Evolutionary conservation across 1,140 invertebrate genomes (phyloP).

Genomic region (Aleiodes sp.): DNA sequence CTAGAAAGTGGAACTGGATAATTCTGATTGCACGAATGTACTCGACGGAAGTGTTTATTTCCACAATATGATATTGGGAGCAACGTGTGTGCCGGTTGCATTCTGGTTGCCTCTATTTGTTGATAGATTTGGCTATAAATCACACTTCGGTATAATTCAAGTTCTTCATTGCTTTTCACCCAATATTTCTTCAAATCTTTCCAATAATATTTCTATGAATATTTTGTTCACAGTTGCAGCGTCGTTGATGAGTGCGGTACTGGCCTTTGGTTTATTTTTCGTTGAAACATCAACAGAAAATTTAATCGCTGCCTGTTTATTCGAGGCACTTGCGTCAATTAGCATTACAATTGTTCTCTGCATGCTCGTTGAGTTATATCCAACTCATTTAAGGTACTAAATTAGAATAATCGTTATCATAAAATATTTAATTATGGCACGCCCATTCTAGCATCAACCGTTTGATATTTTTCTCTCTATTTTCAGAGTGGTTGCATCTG

Average conservation of each 20-base stretch:
- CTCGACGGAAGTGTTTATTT: constrained; percentile 54
- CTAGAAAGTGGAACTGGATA: constrained; percentile 20
- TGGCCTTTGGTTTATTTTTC: constrained; percentile 61
- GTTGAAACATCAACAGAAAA: constrained; percentile 61
- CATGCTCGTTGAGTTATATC: constrained; percentile 59
- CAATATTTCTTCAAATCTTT: neutral
- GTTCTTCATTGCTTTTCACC: neutral
- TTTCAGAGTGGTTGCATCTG: constrained; percentile 57
- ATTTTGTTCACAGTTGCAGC: constrained; percentile 58
- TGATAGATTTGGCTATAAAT: constrained; percentile 55
- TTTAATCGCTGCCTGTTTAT: constrained; percentile 59
- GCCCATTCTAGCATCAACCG: neutral
- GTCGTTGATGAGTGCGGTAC: constrained; percentile 54
- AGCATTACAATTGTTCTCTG: constrained; percentile 56
- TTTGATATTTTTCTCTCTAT: constrained; percentile 15
- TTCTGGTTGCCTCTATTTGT: constrained; percentile 58
- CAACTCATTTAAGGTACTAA: constrained; percentile 61
- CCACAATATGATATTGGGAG: constrained; percentile 56
- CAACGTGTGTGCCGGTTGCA: constrained; percentile 57
- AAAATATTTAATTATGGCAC: neutral
- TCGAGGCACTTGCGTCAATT: constrained; percentile 57
- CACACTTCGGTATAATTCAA: constrained; percentile 47
- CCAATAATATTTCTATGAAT: neutral
- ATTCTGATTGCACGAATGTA: constrained; percentile 41
- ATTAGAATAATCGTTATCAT: neutral